Evolutionary conservation across 1,140 invertebrate species (phyloP).

Genomic region (Lasioglossum albipes): DNA sequence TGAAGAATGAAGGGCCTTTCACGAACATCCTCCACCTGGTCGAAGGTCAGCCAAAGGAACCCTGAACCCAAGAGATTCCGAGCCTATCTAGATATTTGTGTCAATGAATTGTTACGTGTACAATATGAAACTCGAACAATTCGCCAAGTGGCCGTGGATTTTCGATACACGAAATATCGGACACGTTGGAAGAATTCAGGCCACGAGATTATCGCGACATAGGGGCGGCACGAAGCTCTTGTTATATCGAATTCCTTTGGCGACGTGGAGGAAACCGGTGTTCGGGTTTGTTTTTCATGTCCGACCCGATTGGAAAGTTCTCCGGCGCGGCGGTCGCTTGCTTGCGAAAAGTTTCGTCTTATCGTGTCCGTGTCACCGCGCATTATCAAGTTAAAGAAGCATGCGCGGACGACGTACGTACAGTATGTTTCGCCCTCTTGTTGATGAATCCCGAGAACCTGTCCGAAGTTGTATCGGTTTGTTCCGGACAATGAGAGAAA

Average conservation of each 20-base stretch:
- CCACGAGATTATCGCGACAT: not conserved
- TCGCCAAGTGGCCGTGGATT: not conserved
- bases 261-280: not conserved
- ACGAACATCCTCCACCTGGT: not conserved
- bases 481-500: no score
- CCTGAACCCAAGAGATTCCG: no score
- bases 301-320: not conserved
- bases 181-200: not conserved
- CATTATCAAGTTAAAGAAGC: constrained; percentile 20
- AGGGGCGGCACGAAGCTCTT: not conserved
- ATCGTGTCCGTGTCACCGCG: constrained; percentile 14
- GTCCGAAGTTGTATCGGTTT: not conserved
- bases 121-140: not conserved
- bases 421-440: not conserved
- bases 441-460: constrained; percentile 22
- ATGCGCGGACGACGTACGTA: not conserved
- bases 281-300: not conserved
- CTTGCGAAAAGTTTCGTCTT: not conserved
- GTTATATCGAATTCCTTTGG: constrained; percentile 8
- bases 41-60: not conserved
- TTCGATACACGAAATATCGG: not conserved
- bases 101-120: no score
- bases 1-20: not conserved
- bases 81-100: no score
- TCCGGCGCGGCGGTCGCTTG: not conserved